Conservation (phyloP, 2,113 vertebrate species). For the Entelurus aequoreus region DNA sequence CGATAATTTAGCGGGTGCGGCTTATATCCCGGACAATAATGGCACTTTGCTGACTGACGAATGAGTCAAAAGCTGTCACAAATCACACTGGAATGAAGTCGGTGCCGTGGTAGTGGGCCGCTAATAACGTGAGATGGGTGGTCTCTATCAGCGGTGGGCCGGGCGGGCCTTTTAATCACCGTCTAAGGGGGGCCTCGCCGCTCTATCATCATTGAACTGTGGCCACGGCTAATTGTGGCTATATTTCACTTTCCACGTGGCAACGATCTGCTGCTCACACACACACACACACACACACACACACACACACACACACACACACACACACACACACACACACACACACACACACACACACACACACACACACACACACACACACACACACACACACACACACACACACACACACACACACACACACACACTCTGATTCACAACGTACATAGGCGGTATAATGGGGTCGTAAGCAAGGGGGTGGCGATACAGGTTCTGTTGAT, state of each 20-base stretch:
- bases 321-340: constrained; percentile 5
- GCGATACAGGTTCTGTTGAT: constrained; percentile 1
- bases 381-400: constrained; percentile 18
- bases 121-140: constrained; percentile 96
- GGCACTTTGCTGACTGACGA: constrained; percentile 27
- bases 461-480: constrained; percentile 1
- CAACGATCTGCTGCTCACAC: constrained; percentile 58
- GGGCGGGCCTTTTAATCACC: constrained; percentile 93
- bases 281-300: constrained; percentile 21
- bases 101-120: constrained; percentile 47
- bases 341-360: constrained; percentile 9
- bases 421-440: constrained; percentile 9
- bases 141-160: constrained; percentile 88
- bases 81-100: constrained; percentile 80
- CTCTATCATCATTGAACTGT: constrained; percentile 98
- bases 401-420: background rate
- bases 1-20: no score
- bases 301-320: constrained; percentile 20
- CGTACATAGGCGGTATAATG: background rate
- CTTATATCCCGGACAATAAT: background rate
- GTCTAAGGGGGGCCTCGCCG: constrained; percentile 87
- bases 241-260: constrained; percentile 93
- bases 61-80: constrained; percentile 57
- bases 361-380: constrained; percentile 19
- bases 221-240: constrained; percentile 94